phyloP scores from a whole-genome alignment of 2,797 vertebrate genomes.

The Oreochromis grahami region DNA sequence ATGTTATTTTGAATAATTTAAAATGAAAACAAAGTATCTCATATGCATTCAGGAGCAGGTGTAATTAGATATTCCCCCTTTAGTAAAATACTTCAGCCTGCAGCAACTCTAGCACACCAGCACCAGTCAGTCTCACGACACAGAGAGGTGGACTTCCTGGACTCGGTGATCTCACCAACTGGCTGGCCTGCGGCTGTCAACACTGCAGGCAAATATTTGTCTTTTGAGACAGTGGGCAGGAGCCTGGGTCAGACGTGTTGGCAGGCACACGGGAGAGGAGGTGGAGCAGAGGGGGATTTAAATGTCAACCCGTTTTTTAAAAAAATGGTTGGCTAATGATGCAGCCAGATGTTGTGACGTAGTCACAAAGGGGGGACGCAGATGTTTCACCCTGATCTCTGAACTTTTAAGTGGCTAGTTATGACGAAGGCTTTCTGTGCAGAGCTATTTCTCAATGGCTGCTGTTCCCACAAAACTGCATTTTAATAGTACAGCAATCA shows the following conservation, averaged over 20 bases:
- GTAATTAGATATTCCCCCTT: not conserved
- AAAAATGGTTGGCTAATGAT: not conserved
- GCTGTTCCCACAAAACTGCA: not conserved
- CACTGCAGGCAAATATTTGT: conserved; percentile 76
- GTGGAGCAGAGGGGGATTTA: not conserved
- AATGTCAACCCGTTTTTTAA: not conserved
- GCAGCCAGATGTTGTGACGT: not conserved
- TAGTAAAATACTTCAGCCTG: not conserved
- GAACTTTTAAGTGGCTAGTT: not conserved
- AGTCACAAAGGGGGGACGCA: not conserved
- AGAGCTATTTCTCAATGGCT: not conserved
- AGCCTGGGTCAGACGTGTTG: conserved; percentile 15
- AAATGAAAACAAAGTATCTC: not conserved
- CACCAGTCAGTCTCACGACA: not conserved
- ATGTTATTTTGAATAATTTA: not conserved
- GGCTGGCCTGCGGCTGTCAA: conserved; percentile 42
- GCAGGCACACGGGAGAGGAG: conserved; percentile 12
- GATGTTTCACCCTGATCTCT: not conserved
- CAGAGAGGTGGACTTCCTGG: conserved; percentile 15
- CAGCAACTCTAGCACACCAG: not conserved
- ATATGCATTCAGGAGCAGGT: not conserved
- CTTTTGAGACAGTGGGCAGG: conserved; percentile 39
- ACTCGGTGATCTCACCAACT: conserved; percentile 21
- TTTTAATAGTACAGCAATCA: not conserved
- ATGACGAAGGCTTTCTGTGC: not conserved